Conservation (phyloP, 1,140 invertebrate species). For the Hyles vespertilio region DNA sequence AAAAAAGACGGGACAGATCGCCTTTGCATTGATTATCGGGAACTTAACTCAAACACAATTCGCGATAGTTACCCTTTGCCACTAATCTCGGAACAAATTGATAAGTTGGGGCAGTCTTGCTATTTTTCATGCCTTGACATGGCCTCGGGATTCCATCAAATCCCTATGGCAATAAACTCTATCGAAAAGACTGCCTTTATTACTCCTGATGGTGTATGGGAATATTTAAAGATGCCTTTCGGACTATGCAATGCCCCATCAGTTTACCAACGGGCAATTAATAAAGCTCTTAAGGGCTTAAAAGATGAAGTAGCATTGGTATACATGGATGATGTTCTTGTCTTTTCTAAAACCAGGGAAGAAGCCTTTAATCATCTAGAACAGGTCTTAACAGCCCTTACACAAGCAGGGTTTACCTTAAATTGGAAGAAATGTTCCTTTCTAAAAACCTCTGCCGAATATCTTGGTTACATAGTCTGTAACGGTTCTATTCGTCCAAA, state of each 20-base stretch:
- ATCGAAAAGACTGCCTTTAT: no score
- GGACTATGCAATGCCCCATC: background rate
- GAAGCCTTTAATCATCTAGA: slow-evolving; percentile 22
- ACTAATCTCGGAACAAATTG: slow-evolving; percentile 13
- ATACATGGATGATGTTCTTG: slow-evolving; percentile 32
- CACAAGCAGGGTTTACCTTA: slow-evolving; percentile 29
- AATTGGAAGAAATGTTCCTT: slow-evolving; percentile 36
- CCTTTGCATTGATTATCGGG: slow-evolving; percentile 12
- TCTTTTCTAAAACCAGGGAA: slow-evolving; percentile 15
- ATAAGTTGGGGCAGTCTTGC: no score
- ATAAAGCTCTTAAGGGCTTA: no score
- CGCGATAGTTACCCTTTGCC: slow-evolving; percentile 14
- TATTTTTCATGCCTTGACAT: no score
- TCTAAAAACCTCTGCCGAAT: slow-evolving; percentile 26
- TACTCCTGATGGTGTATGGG: no score
- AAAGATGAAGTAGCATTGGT: slow-evolving; percentile 12
- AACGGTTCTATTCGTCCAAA: slow-evolving; percentile 22
- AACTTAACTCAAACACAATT: slow-evolving; percentile 12
- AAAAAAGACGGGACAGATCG: slow-evolving; percentile 8
- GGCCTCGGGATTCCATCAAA: no score
- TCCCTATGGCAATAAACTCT: no score
- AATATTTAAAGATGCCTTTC: slow-evolving; percentile 5
- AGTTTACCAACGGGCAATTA: no score
- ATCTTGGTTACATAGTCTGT: slow-evolving; percentile 21
- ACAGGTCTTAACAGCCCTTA: slow-evolving; percentile 16